Evolutionary conservation across 1,140 invertebrate species (phyloP).

Genomic region (Drosophila triauraria): DNA sequence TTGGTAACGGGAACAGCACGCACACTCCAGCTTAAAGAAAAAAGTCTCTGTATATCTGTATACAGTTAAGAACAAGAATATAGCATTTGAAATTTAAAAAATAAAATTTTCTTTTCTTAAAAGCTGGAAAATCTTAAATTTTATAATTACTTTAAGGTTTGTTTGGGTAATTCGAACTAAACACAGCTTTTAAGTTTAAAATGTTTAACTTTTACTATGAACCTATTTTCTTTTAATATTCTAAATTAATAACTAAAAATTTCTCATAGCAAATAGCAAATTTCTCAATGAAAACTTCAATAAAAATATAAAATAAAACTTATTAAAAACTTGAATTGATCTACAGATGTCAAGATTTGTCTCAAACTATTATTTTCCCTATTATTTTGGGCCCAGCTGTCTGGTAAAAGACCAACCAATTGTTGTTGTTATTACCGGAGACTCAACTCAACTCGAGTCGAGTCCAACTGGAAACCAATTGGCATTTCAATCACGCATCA

Average conservation of each 20-base stretch:
- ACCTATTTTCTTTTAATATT: background rate
- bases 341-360: no score
- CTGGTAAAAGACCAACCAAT: conserved; percentile 22
- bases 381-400: conserved; percentile 1
- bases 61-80: background rate
- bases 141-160: background rate
- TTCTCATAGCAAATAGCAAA: background rate
- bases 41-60: background rate
- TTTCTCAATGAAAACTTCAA: no score
- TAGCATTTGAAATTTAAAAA: background rate
- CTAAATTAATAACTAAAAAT: no score
- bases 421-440: conserved; percentile 43
- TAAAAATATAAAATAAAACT: no score
- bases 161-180: background rate
- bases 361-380: background rate
- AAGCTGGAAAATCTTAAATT: no score
- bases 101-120: background rate
- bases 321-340: no score
- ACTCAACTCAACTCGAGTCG: background rate
- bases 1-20: conserved; percentile 70
- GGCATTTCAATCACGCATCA: conserved; percentile 84
- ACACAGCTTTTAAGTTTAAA: background rate
- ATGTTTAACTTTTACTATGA: no score
- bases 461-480: conserved; percentile 66
- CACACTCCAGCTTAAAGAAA: conserved; percentile 35